These are phyloP conservation scores for Hycleus cichorii DNA, from an alignment of 1,140 invertebrate genomes.

Conservation along the genomic window DNA sequence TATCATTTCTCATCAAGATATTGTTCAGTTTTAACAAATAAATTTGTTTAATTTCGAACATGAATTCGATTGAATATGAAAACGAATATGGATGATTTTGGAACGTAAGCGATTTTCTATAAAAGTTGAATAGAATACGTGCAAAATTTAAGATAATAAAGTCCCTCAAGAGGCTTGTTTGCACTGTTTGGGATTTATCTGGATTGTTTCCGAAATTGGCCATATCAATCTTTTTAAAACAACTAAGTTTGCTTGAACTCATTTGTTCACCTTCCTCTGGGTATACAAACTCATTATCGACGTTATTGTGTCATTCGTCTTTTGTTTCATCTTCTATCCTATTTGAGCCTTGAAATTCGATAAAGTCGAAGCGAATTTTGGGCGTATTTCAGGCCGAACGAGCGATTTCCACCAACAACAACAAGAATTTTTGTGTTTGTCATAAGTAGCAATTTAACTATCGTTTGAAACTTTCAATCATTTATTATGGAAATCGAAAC, in stretches of 20 bases:
- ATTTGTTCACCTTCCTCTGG: slow-evolving; percentile 18
- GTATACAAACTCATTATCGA: slow-evolving; percentile 20
- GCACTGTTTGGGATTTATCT: slow-evolving; percentile 22
- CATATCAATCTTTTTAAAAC: slow-evolving; percentile 22
- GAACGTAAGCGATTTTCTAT: neutral
- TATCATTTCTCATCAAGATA: too few relatives aligned
- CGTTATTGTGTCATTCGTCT: slow-evolving; percentile 15
- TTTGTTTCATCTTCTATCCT: neutral
- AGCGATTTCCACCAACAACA: too few relatives aligned
- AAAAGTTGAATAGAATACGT: slow-evolving; percentile 13
- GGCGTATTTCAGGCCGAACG: too few relatives aligned
- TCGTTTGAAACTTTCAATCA: slow-evolving; percentile 4
- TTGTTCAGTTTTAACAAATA: too few relatives aligned
- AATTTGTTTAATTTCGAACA: too few relatives aligned
- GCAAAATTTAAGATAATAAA: slow-evolving; percentile 27
- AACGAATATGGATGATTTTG: neutral
- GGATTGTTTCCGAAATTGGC: slow-evolving; percentile 24
- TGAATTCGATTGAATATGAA: slow-evolving; percentile 7
- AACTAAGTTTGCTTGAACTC: slow-evolving; percentile 13
- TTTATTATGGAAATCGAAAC: slow-evolving; percentile 4
- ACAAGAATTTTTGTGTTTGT: too few relatives aligned
- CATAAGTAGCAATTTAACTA: slow-evolving; percentile 1
- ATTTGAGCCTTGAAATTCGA: too few relatives aligned
- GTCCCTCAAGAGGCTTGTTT: slow-evolving; percentile 22
- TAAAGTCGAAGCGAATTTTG: too few relatives aligned